Evolutionary conservation across 2,797 vertebrate species (phyloP).

Genomic region (Dendrocincla fuliginosa): DNA sequence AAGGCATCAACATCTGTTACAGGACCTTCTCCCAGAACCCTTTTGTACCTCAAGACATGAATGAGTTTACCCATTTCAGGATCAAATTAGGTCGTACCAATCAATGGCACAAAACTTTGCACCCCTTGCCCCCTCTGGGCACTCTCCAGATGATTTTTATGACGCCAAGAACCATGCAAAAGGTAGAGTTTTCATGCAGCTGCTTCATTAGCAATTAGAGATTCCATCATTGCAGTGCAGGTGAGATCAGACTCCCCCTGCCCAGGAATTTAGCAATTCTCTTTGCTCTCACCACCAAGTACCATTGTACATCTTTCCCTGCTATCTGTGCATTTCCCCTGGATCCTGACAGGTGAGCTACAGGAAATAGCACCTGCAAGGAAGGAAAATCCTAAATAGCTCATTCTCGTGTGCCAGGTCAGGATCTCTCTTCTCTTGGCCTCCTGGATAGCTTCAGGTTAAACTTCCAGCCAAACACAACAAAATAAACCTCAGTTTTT

Average conservation of each 20-base stretch:
- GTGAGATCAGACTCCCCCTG: not conserved
- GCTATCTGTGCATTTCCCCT: not conserved
- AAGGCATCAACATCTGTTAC: not conserved
- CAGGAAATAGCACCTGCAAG: not conserved
- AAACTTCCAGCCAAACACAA: not conserved
- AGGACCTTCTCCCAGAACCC: not conserved
- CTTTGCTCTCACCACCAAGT: not conserved
- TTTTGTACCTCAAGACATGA: not conserved
- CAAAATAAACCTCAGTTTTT: not conserved
- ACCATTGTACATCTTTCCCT: not conserved
- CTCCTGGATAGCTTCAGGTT: not conserved
- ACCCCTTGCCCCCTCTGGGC: not conserved
- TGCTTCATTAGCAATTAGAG: not conserved
- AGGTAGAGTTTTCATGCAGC: not conserved
- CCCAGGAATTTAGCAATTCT: not conserved
- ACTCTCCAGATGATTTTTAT: not conserved
- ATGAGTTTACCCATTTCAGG: not conserved
- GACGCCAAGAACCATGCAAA: not conserved
- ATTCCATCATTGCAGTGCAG: not conserved
- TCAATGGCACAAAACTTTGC: not conserved
- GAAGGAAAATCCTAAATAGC: not conserved
- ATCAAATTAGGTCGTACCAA: not conserved
- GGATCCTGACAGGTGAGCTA: not conserved
- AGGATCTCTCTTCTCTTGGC: not conserved
- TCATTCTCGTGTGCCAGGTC: not conserved